Percentiles rank a stretch among this genome's conserved stretches.
These are phyloP conservation scores for Thermophis baileyi DNA, from an alignment of 2,113 vertebrate species.

Conservation along the genomic window DNA sequence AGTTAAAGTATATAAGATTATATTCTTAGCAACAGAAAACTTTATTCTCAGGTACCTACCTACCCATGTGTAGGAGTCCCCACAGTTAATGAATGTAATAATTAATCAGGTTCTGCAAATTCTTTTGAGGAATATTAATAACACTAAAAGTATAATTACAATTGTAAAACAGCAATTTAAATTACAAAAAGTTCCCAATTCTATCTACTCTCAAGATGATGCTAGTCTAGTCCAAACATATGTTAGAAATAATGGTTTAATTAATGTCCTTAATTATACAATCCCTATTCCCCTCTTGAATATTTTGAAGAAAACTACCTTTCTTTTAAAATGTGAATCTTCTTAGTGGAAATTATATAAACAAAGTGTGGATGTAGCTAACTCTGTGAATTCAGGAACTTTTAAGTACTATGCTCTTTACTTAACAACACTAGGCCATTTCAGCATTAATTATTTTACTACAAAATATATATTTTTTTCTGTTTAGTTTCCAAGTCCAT, in stretches of 20 bases:
- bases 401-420: not conserved
- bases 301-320: not conserved
- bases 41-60: no score
- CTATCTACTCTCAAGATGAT: not conserved
- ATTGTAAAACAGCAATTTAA: not conserved
- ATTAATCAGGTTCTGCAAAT: not conserved
- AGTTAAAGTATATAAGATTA: not conserved
- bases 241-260: not conserved
- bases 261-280: not conserved
- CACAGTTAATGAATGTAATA: not conserved
- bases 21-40: not conserved
- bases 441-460: slow-evolving; percentile 15
- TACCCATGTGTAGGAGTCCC: not conserved
- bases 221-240: not conserved
- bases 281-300: not conserved
- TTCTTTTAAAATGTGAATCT: not conserved
- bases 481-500: not conserved
- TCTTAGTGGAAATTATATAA: not conserved
- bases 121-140: not conserved
- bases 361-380: not conserved
- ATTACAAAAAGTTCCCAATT: not conserved
- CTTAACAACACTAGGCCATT: not conserved
- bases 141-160: not conserved
- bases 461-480: slow-evolving; percentile 5
- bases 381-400: not conserved